phyloP scores from a whole-genome alignment of 2,113 vertebrate genomes.

The Caracal caracal region DNA sequence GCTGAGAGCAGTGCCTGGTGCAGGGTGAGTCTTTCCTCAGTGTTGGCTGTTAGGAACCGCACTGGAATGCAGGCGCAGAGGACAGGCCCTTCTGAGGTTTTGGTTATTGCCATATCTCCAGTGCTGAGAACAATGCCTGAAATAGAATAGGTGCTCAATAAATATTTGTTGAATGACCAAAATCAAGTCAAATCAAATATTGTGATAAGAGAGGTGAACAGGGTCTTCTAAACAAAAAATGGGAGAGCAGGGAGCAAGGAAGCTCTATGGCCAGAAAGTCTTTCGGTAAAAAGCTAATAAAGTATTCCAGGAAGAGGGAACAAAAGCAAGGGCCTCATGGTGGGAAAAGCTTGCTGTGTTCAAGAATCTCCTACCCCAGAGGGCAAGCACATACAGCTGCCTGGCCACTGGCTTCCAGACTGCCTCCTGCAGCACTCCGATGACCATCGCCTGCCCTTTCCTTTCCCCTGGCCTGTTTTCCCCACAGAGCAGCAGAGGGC shows the following conservation, averaged over 20 bases:
- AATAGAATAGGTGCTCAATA: not conserved
- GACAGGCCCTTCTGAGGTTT: not conserved
- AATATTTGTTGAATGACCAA: not conserved
- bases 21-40: not conserved
- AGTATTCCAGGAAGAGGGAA: not conserved
- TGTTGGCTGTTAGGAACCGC: fast-evolving
- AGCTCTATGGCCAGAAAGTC: no score
- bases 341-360: not conserved
- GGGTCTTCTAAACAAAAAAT: not conserved
- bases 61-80: not conserved
- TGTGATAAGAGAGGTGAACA: not conserved
- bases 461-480: not conserved
- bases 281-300: not conserved
- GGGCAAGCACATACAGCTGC: fast-evolving
- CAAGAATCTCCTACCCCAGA: not conserved
- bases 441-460: not conserved
- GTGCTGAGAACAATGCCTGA: not conserved
- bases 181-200: not conserved
- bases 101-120: not conserved
- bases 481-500: no score
- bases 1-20: not conserved
- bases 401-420: not conserved
- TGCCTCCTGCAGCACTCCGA: fast-evolving
- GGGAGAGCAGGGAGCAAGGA: not conserved
- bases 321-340: not conserved